phyloP scores from a whole-genome alignment of 2,797 vertebrate genomes.

The Microctenopoma steveboyesi region DNA sequence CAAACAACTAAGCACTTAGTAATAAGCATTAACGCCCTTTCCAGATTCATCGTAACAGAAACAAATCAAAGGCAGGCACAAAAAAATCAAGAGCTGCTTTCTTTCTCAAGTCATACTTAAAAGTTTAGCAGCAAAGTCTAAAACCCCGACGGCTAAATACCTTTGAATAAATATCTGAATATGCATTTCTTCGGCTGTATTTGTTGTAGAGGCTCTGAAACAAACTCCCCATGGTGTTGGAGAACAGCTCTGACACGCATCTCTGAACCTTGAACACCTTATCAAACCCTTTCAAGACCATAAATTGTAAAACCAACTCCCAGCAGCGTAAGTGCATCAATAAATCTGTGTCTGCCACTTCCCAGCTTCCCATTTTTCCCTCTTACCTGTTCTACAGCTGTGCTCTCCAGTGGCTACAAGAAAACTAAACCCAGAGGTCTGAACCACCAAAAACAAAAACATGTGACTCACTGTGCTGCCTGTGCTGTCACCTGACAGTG shows the following conservation, averaged over 20 bases:
- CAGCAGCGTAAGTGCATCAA: neutral
- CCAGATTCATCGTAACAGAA: neutral
- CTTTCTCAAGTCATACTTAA: neutral
- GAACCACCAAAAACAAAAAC: constrained; percentile 13
- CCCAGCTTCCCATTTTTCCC: constrained; percentile 4
- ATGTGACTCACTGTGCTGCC: constrained; percentile 69
- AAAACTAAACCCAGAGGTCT: neutral
- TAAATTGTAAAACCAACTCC: constrained; percentile 43
- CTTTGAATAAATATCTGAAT: constrained; percentile 54
- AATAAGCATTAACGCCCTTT: neutral
- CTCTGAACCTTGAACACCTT: constrained; percentile 70
- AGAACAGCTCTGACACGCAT: constrained; percentile 16
- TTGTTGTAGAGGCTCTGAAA: constrained; percentile 65
- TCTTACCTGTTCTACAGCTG: constrained; percentile 24
- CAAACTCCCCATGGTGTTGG: constrained; percentile 59
- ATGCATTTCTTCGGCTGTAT: constrained; percentile 48
- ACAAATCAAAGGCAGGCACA: neutral
- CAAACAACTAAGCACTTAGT: constrained; percentile 1
- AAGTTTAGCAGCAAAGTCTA: constrained; percentile 1
- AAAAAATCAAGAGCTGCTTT: neutral
- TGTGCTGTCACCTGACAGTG: constrained; percentile 45
- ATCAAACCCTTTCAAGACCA: constrained; percentile 33
- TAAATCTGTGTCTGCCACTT: constrained; percentile 11
- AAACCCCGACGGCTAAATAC: constrained; percentile 45
- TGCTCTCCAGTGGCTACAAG: neutral